These are phyloP conservation scores for Vanacampus margaritifer DNA, from an alignment of 2,113 vertebrate species.

Conservation along the genomic window DNA sequence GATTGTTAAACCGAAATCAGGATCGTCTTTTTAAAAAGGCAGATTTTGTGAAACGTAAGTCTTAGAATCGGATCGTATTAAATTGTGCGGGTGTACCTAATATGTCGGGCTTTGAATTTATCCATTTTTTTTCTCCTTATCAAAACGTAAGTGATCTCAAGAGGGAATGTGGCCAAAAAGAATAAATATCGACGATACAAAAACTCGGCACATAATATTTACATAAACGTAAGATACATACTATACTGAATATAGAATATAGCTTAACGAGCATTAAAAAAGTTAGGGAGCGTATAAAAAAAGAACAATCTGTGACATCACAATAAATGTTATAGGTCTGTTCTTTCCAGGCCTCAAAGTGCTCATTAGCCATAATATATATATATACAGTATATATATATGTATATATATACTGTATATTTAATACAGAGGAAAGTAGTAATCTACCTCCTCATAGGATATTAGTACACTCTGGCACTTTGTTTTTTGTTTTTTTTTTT, in stretches of 20 bases:
- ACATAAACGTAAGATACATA: neutral
- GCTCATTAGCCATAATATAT: slow-evolving; percentile 68
- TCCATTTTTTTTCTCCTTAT: neutral
- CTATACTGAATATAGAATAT: neutral
- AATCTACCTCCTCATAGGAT: slow-evolving; percentile 47
- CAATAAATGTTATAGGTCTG: slow-evolving; percentile 61
- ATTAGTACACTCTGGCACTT: slow-evolving; percentile 54
- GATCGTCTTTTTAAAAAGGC: neutral
- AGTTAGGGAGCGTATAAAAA: slow-evolving; percentile 51
- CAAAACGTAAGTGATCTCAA: neutral
- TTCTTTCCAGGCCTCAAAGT: slow-evolving; percentile 72
- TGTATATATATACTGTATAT: slow-evolving; percentile 1
- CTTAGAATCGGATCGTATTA: neutral
- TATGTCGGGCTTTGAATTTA: neutral
- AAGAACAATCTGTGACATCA: slow-evolving; percentile 55
- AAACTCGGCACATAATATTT: slow-evolving; percentile 2
- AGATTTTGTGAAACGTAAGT: neutral
- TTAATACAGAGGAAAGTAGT: slow-evolving; percentile 31
- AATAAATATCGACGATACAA: slow-evolving; percentile 4
- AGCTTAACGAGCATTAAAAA: slow-evolving; percentile 20
- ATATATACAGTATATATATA: neutral
- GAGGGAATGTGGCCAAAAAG: slow-evolving; percentile 5
- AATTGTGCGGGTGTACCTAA: slow-evolving; percentile 4
- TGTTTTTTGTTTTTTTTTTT: slow-evolving; percentile 17
- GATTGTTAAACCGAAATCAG: neutral